A percentile compares a stretch with the other conserved stretches of the same genome.
Conservation (phyloP, 2,113 vertebrate species). For the Corythaeola cristata region DNA sequence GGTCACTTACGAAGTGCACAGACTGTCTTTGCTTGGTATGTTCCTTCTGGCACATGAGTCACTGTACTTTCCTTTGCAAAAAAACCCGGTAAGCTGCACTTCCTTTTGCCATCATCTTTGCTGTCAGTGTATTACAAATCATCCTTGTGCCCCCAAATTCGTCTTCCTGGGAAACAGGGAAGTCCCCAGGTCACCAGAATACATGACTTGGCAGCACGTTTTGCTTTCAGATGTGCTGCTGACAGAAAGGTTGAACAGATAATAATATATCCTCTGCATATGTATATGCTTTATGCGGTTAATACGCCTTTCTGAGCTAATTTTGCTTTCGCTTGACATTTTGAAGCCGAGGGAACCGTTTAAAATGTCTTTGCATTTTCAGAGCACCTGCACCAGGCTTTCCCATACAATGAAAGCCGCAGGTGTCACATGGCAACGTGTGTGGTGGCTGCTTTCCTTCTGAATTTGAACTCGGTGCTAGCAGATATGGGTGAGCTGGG, state of each 20-base stretch:
- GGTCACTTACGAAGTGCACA: not conserved
- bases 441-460: not conserved
- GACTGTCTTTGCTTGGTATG: not conserved
- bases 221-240: slow-evolving; percentile 23
- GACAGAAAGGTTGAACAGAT: slow-evolving; percentile 3
- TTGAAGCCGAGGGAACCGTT: not conserved
- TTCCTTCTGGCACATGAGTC: slow-evolving; percentile 38
- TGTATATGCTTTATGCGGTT: not conserved
- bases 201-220: slow-evolving; percentile 12
- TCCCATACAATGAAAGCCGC: not conserved
- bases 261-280: not conserved
- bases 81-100: not conserved
- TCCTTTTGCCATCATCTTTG: slow-evolving; percentile 19
- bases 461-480: not conserved
- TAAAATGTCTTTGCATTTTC: not conserved
- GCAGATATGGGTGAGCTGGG: not conserved
- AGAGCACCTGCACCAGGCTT: not conserved
- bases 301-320: not conserved
- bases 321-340: not conserved
- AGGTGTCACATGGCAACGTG: not conserved
- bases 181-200: slow-evolving; percentile 26
- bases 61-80: slow-evolving; percentile 43
- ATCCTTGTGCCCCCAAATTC: not conserved
- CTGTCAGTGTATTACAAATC: slow-evolving; percentile 35
- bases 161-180: slow-evolving; percentile 34